Percentiles rank a stretch among this genome's conserved stretches.
Evolutionary conservation across 2,113 vertebrate species (phyloP).

Genomic region (Heterotilapia buettikoferi): DNA sequence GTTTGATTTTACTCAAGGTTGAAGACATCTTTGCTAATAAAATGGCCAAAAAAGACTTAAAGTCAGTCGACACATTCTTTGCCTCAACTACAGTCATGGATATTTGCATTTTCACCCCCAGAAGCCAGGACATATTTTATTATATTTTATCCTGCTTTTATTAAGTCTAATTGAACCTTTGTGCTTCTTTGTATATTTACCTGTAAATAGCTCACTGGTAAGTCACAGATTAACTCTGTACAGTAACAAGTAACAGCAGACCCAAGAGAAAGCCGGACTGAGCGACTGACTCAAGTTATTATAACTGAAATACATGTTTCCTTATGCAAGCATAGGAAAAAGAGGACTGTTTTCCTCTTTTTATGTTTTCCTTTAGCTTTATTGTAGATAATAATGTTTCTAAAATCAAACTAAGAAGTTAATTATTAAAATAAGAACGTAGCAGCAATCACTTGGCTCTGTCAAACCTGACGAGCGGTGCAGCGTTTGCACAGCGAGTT

Average conservation of each 20-base stretch:
- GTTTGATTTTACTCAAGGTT: not conserved
- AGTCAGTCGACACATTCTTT: not conserved
- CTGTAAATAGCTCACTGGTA: not conserved
- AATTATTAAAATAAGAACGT: not conserved
- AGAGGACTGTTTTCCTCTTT: no score
- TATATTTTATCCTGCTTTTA: not conserved
- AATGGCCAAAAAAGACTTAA: rapidly evolving
- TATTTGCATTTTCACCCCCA: not conserved
- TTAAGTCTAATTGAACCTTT: not conserved
- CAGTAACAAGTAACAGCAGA: not conserved
- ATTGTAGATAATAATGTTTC: rapidly evolving
- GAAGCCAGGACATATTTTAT: not conserved
- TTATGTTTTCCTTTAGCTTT: not conserved
- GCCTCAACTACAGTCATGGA: not conserved
- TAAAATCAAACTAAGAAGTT: not conserved
- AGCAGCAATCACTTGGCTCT: not conserved
- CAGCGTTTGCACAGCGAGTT: not conserved
- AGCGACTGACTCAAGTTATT: not conserved
- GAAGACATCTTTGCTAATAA: not conserved
- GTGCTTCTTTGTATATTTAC: not conserved
- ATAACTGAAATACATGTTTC: not conserved
- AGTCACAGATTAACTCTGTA: not conserved
- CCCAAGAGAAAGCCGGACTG: not conserved
- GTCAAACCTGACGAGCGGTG: rapidly evolving
- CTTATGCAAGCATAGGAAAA: not conserved